Evolutionary conservation across 53 echinoderm and acorn worm genomes (phyloP).

Genomic region (Holothuria scabra): DNA sequence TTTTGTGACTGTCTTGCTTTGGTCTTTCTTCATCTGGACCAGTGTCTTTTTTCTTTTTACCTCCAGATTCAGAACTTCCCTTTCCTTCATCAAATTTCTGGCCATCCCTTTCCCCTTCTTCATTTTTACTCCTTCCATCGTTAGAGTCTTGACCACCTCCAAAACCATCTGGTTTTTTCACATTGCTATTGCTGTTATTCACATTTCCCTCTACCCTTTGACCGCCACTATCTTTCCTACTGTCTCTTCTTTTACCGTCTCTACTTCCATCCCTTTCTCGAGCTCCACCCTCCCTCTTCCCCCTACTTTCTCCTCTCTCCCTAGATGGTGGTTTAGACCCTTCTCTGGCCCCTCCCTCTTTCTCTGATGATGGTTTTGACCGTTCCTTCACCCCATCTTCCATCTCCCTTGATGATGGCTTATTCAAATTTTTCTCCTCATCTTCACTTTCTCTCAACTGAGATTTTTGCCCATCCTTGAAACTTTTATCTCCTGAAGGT

Average conservation of each 20-base stretch:
- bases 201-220: slow-evolving; percentile 2
- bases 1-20: not conserved
- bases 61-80: not conserved
- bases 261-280: not conserved
- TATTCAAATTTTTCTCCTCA: not conserved
- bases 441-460: not conserved
- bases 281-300: slow-evolving; percentile 8
- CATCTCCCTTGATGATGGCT: not conserved
- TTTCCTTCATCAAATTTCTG: slow-evolving; percentile 28
- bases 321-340: not conserved
- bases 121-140: slow-evolving; percentile 25
- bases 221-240: not conserved
- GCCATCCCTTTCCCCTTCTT: not conserved
- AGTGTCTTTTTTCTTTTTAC: slow-evolving; percentile 25
- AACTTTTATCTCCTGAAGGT: not conserved
- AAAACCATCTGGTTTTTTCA: slow-evolving; percentile 32
- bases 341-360: not conserved
- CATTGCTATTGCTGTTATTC: slow-evolving; percentile 40
- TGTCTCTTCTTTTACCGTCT: slow-evolving; percentile 1
- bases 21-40: slow-evolving; percentile 26
- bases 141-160: not conserved
- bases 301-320: not conserved
- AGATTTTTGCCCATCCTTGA: no score
- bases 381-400: not conserved
- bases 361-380: slow-evolving; percentile 2